Evolutionary conservation across 2,113 vertebrate species (phyloP).

Genomic region (Nibea albiflora): DNA sequence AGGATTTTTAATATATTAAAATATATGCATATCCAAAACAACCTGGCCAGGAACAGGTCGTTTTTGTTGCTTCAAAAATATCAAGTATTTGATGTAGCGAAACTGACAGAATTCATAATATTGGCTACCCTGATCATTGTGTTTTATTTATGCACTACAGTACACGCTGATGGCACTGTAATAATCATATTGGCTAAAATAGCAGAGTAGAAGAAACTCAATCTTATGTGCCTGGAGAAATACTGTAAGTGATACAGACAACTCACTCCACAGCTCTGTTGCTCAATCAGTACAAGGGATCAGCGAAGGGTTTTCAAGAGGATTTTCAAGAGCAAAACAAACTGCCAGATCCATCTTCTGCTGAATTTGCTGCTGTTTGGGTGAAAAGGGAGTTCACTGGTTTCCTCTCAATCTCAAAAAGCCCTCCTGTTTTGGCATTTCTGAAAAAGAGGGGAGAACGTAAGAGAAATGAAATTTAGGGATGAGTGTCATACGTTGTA

Average conservation of each 20-base stretch:
- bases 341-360: constrained; percentile 14
- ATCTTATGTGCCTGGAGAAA: not conserved
- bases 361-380: constrained; percentile 12
- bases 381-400: constrained; percentile 10
- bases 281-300: constrained; percentile 11
- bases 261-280: not conserved
- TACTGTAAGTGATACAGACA: not conserved
- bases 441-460: not conserved
- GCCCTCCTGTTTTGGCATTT: not conserved
- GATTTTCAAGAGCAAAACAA: constrained; percentile 46
- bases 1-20: not conserved
- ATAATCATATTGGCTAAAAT: not conserved
- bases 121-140: not conserved
- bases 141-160: not conserved
- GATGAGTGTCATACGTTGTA: constrained; percentile 1
- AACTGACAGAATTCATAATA: not conserved
- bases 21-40: not conserved
- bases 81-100: not conserved
- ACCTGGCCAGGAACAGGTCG: not conserved
- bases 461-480: not conserved
- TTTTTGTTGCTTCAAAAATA: not conserved
- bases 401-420: not conserved
- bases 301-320: constrained; percentile 29
- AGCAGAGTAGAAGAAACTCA: not conserved
- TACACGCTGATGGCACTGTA: not conserved